phyloP scores from a whole-genome alignment of 2,888 invertebrate genomes.

The Pseudolycoriella hygida region DNA sequence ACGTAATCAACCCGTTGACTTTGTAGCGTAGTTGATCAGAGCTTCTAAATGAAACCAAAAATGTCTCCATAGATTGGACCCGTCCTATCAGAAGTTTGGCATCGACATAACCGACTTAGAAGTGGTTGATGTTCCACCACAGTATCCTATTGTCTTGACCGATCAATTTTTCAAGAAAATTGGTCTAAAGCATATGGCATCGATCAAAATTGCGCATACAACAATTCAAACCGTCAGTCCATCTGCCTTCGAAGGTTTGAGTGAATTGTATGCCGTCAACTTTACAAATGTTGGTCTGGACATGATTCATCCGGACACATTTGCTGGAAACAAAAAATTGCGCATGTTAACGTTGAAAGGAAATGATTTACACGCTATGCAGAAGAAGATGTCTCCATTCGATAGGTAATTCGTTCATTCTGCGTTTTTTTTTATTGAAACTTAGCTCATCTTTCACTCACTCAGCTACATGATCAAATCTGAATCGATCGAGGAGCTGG shows the following conservation, averaged over 20 bases:
- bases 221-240: constrained; percentile 46
- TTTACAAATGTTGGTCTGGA: constrained; percentile 49
- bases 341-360: constrained; percentile 46
- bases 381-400: constrained; percentile 12
- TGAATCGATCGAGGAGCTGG: constrained; percentile 48
- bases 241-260: constrained; percentile 49
- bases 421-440: no score
- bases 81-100: constrained; percentile 46
- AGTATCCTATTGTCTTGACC: constrained; percentile 38
- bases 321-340: constrained; percentile 45
- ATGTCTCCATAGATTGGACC: constrained; percentile 40
- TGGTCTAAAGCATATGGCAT: constrained; percentile 44
- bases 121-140: constrained; percentile 42
- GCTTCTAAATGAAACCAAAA: no score
- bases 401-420: constrained; percentile 1
- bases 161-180: constrained; percentile 41
- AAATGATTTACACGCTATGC: constrained; percentile 37
- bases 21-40: no score
- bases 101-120: constrained; percentile 46
- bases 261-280: constrained; percentile 47
- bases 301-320: constrained; percentile 48
- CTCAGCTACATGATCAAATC: constrained; percentile 30
- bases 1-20: no score
- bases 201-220: constrained; percentile 50
- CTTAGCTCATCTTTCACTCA: no score